A percentile compares a stretch with the other conserved stretches of the same genome.
Evolutionary conservation across 1,140 invertebrate species (phyloP).

Genomic region (Spodoptera litura): DNA sequence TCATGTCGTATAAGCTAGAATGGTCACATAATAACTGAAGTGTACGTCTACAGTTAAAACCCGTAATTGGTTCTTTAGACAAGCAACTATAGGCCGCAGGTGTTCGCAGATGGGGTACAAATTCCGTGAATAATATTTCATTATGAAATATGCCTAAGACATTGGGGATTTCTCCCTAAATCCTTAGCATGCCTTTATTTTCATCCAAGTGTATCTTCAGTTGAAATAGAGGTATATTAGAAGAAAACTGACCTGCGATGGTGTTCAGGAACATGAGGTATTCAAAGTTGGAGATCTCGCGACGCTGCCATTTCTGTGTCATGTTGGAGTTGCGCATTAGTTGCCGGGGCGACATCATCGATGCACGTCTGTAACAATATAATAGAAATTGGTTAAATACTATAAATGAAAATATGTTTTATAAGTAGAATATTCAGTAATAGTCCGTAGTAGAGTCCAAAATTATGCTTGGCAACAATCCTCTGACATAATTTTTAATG

Average conservation of each 20-base stretch:
- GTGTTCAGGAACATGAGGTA: slow-evolving; percentile 99
- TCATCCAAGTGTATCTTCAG: background rate
- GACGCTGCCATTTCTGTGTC: slow-evolving; percentile 99
- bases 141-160: no score
- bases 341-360: slow-evolving; percentile 99
- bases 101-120: no score
- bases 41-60: no score
- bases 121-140: no score
- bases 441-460: background rate
- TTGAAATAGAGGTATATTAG: background rate
- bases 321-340: slow-evolving; percentile 99
- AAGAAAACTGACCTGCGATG: slow-evolving; percentile 93
- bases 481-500: background rate
- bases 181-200: background rate
- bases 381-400: background rate
- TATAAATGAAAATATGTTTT: no score
- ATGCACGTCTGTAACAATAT: slow-evolving; percentile 92
- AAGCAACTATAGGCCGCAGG: no score
- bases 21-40: no score
- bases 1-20: no score
- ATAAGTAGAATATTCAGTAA: no score
- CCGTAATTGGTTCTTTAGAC: no score
- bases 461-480: background rate
- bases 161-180: no score
- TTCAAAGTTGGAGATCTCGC: slow-evolving; percentile 99